phyloP scores from a whole-genome alignment of 2,888 invertebrate species.

The Spodoptera littoralis region DNA sequence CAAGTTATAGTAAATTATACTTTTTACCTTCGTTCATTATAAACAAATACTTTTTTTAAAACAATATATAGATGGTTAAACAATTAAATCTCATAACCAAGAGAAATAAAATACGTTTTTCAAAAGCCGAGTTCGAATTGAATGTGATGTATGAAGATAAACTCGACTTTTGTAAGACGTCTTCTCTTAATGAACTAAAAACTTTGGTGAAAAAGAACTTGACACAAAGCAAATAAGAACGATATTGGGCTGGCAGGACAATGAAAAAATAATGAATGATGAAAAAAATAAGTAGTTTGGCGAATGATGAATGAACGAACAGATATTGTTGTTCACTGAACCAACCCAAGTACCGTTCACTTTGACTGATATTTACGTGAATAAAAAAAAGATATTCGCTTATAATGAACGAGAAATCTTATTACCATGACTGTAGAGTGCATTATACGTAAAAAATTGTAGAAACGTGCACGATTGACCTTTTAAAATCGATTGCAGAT shows the following conservation, averaged over 20 bases:
- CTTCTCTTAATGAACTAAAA: neutral
- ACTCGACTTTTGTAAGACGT: slow-evolving; percentile 4
- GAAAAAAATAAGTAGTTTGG: slow-evolving; percentile 36
- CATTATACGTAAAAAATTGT: slow-evolving; percentile 36
- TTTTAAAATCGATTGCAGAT: slow-evolving; percentile 20
- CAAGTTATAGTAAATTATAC: slow-evolving; percentile 43
- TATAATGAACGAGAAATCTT: slow-evolving; percentile 37
- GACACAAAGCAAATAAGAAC: neutral
- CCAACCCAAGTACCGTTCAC: neutral
- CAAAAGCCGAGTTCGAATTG: slow-evolving; percentile 4
- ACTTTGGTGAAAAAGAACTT: neutral
- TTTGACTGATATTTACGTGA: too few relatives aligned
- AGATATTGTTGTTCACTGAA: neutral
- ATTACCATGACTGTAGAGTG: slow-evolving; percentile 41
- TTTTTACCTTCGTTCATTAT: slow-evolving; percentile 34
- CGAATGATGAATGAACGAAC: slow-evolving; percentile 20
- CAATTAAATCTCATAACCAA: neutral
- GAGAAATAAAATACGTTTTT: neutral
- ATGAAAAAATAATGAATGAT: slow-evolving; percentile 34
- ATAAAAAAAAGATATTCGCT: neutral
- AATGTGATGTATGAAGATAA: slow-evolving; percentile 38
- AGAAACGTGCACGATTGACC: slow-evolving; percentile 30
- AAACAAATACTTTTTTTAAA: slow-evolving; percentile 8
- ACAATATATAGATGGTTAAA: neutral
- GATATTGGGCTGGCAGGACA: neutral